Base-by-base conservation (phyloP, 2,888 invertebrate species). In the Pristionchus exspectatus region DNA sequence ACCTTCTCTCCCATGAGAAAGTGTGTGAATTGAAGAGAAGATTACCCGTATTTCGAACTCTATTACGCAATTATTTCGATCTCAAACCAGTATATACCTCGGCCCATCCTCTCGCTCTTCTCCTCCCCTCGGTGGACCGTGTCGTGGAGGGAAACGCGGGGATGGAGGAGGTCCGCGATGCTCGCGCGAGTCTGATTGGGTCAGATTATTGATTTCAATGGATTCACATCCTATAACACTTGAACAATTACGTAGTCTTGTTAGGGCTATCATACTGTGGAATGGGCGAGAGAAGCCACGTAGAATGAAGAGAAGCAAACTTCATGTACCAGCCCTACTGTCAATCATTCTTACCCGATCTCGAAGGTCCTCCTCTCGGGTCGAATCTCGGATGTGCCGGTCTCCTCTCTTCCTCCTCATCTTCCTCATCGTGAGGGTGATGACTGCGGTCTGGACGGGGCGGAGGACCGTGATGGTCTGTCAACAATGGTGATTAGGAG, bases 361-460 rank as follows among this genome's bases (percentile, higher is more conserved):
- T 85, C 27, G 85, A 56, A 21, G 83, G 85, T 33, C 85, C 85
- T 59, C 38, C 59, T 33, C 54, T 81, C n/a, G 81, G 81, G 16
- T 9, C 18, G 81, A 81, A 81, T 50, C 81, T 24, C n/a, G 50
- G 50, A n/a, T 18, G 50, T 14, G 69, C 24, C 14, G 24, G 24
- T 27, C 50, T 7, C 21, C 50, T 59, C 30, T 63, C 84, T 30
- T 84, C 84, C 18, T 84, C 84, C 24, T 84, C 84, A 7, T 84
- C 84, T 3, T 84, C 84, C 33, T 84, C 84, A 24, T 84, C 84
- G 12, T 84, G 84, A 2, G 84, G 59, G 21, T 56, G 56, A 63
- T 84, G 84, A 7, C 27, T 50, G 27, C 44, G 84, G 21, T 84
- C 33, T 59, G 84, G 33, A 30, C 59, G 56, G 50, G 27, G 59